These are phyloP conservation scores for Troides oblongomaculatus DNA, from an alignment of 2,888 invertebrate genomes.

Conservation along the genomic window DNA sequence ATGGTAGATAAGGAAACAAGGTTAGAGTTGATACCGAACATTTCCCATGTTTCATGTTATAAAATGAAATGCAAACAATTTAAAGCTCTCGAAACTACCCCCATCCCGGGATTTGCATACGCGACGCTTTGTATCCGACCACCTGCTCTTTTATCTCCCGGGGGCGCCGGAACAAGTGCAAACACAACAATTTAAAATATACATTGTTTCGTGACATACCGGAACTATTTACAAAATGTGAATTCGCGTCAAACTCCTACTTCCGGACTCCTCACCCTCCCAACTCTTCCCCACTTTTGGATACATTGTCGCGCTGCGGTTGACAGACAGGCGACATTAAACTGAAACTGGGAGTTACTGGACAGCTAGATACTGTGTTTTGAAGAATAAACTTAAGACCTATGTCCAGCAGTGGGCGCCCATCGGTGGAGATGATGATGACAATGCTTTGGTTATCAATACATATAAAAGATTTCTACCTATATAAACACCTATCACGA, in stretches of 20 bases:
- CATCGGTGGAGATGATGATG: no score
- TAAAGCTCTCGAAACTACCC: not conserved
- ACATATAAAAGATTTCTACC: no score
- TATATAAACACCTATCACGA: no score
- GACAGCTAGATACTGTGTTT: no score
- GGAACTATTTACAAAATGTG: slow-evolving; percentile 10
- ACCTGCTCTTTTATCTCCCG: slow-evolving; percentile 22
- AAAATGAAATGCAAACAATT: slow-evolving; percentile 19
- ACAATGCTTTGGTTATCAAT: no score
- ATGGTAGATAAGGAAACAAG: no score
- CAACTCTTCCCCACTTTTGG: not conserved
- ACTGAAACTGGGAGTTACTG: no score
- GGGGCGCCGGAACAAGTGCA: slow-evolving; percentile 8
- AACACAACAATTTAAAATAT: slow-evolving; percentile 16
- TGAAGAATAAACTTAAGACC: no score
- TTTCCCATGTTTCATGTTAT: not conserved
- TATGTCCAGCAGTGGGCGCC: no score
- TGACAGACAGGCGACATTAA: no score
- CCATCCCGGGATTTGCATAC: slow-evolving; percentile 18
- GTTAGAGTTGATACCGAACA: no score
- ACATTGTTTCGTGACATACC: slow-evolving; percentile 13
- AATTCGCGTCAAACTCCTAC: not conserved
- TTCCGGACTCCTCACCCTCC: not conserved
- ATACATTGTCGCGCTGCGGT: not conserved
- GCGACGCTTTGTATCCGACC: slow-evolving; percentile 13